Percentiles rank a stretch among this genome's conserved stretches.
These are phyloP conservation scores for Myripristis murdjan DNA, from an alignment of 2,797 vertebrate genomes.

Conservation along the genomic window DNA sequence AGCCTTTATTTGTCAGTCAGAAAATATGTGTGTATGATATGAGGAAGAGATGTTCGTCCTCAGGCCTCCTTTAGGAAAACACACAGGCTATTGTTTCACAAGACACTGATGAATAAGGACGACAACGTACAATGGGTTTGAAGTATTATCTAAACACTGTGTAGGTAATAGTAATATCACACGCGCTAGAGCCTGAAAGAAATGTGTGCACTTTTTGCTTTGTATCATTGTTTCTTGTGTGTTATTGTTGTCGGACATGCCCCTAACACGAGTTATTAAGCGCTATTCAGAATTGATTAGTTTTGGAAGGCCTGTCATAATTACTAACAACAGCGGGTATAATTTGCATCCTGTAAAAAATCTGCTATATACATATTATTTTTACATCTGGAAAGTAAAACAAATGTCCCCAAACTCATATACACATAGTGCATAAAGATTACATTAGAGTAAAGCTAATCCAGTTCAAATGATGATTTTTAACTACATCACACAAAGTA, in stretches of 20 bases:
- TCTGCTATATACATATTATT: conserved; percentile 46
- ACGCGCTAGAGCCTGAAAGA: conserved; percentile 18
- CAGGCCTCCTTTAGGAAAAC: conserved; percentile 68
- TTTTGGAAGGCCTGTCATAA: conserved; percentile 41
- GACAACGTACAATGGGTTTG: conserved; percentile 48
- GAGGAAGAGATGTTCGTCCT: conserved; percentile 78
- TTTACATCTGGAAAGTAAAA: conserved; percentile 14
- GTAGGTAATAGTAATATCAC: conserved; percentile 35
- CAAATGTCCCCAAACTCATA: neutral
- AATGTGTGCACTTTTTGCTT: neutral
- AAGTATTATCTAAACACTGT: conserved; percentile 53
- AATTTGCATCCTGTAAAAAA: conserved; percentile 47
- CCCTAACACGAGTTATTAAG: conserved; percentile 1
- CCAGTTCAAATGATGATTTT: conserved; percentile 42
- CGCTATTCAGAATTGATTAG: conserved; percentile 36
- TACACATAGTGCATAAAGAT: conserved; percentile 31
- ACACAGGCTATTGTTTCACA: conserved; percentile 69
- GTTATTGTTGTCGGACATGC: neutral
- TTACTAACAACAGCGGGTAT: conserved; percentile 37
- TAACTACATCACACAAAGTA: no score
- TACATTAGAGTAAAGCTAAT: conserved; percentile 40
- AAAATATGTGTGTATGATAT: conserved; percentile 75
- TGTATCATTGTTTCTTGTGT: conserved; percentile 24
- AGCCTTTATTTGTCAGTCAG: conserved; percentile 80
- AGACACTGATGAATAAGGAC: conserved; percentile 66